Evolutionary conservation across 2,888 invertebrate species (phyloP).

Genomic region (Tachina lurida): DNA sequence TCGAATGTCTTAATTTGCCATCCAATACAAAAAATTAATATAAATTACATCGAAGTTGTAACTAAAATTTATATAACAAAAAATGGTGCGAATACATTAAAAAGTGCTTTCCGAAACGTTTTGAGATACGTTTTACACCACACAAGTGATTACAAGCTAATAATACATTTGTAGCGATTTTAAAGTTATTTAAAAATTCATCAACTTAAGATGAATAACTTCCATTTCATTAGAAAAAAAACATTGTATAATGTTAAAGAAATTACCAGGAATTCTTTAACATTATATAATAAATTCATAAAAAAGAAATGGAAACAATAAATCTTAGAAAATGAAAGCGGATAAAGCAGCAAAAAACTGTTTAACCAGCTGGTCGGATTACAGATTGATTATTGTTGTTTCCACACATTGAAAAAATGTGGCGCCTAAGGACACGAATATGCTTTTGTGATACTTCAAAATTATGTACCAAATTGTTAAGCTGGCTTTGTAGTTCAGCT

Average conservation of each 20-base stretch:
- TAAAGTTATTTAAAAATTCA: no score
- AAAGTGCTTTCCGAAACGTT: no score
- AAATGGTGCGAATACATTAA: no score
- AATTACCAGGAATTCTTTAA: neutral
- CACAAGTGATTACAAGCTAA: no score
- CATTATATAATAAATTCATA: slow-evolving; percentile 1
- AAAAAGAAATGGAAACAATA: neutral
- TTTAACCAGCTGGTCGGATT: slow-evolving; percentile 25
- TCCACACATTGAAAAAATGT: slow-evolving; percentile 79
- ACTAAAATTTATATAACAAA: no score
- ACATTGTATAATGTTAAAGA: neutral
- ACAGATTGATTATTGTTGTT: slow-evolving; percentile 64
- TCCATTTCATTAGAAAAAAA: neutral
- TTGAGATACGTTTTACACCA: no score
- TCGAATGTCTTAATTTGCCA: no score
- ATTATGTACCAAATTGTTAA: slow-evolving; percentile 80
- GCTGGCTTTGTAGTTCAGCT: slow-evolving; percentile 80
- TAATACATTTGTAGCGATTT: no score
- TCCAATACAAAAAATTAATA: no score
- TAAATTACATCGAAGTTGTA: no score
- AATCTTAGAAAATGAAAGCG: neutral
- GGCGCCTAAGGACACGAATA: slow-evolving; percentile 80
- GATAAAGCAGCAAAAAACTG: neutral
- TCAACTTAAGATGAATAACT: neutral
- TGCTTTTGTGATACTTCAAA: slow-evolving; percentile 82